Percentiles rank a stretch among this genome's conserved stretches.
These are phyloP conservation scores for Stichodactyla helianthus DNA, from an alignment of 64 coral and sea anemone species.

Conservation along the genomic window DNA sequence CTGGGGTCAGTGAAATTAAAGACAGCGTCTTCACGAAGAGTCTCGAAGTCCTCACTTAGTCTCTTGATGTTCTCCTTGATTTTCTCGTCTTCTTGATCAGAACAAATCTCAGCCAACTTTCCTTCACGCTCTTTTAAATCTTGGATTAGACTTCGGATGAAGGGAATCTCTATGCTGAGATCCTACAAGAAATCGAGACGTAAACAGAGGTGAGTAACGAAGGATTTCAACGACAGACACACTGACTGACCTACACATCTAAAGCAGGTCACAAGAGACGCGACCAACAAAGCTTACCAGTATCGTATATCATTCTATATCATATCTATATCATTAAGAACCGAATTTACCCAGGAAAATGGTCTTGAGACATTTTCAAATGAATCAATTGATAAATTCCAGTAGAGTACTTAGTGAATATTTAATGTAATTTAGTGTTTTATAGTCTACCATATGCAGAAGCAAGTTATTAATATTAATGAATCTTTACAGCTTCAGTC, in stretches of 20 bases:
- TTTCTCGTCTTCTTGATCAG: constrained; percentile 31
- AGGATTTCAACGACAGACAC: not conserved
- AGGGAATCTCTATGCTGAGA: constrained; percentile 48
- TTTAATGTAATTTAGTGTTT: not conserved
- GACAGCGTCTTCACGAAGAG: constrained; percentile 30
- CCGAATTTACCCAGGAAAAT: not conserved
- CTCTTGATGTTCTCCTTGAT: constrained; percentile 51
- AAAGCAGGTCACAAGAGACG: not conserved
- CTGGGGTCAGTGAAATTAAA: not conserved
- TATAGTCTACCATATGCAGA: not conserved
- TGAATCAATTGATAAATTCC: not conserved
- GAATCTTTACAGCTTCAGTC: too few species aligned
- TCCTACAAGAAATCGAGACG: constrained; percentile 41
- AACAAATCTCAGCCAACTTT: constrained; percentile 30
- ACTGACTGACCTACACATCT: not conserved
- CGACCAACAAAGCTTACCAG: not conserved
- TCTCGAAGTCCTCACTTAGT: constrained; percentile 31
- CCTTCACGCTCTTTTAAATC: constrained; percentile 32
- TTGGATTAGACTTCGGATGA: constrained; percentile 52
- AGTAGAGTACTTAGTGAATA: not conserved
- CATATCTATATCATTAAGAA: too few species aligned
- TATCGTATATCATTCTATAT: constrained; percentile 5
- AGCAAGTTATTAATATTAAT: not conserved
- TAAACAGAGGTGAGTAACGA: not conserved
- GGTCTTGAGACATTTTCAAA: not conserved